A percentile compares a stretch with the other conserved stretches of the same genome.
These are phyloP conservation scores for Halocaridina rubra DNA, from an alignment of 2,888 invertebrate genomes.

Conservation along the genomic window DNA sequence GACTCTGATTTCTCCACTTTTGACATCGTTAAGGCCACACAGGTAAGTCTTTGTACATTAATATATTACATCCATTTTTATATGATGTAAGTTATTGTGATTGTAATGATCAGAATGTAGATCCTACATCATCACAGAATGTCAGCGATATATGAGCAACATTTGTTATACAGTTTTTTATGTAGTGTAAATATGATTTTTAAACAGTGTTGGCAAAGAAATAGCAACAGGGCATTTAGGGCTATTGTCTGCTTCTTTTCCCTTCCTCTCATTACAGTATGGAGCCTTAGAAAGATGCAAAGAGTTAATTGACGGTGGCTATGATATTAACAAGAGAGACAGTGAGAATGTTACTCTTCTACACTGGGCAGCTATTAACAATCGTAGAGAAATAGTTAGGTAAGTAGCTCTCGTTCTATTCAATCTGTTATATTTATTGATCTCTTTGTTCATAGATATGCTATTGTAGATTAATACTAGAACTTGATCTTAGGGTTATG, in stretches of 20 bases:
- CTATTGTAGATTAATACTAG: too few species aligned
- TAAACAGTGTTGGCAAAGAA: too few species aligned
- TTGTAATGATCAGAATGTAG: too few species aligned
- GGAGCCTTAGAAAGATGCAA: slow-evolving; percentile 79
- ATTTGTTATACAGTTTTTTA: too few species aligned
- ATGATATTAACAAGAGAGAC: slow-evolving; percentile 94
- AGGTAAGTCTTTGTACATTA: slow-evolving; percentile 72
- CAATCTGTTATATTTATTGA: too few species aligned
- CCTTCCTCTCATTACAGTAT: slow-evolving; percentile 75
- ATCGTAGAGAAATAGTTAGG: slow-evolving; percentile 85
- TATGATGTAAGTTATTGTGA: not conserved
- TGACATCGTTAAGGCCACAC: slow-evolving; percentile 95
- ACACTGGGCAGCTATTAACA: slow-evolving; percentile 99
- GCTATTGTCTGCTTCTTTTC: too few species aligned
- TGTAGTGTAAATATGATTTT: too few species aligned
- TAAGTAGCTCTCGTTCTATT: slow-evolving; percentile 65
- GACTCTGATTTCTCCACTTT: slow-evolving; percentile 61
- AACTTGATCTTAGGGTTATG: too few species aligned
- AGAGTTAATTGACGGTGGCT: slow-evolving; percentile 90
- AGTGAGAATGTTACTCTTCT: slow-evolving; percentile 94
- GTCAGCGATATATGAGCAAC: too few species aligned
- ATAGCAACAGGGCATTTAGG: too few species aligned
- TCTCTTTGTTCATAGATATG: too few species aligned
- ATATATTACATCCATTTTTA: not conserved
- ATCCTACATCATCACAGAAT: too few species aligned